A percentile compares a stretch with the other conserved stretches of the same genome.
These are phyloP conservation scores for Scolanthus callimorphus DNA, from an alignment of 92 coral and sea anemone species.

Conservation along the genomic window DNA sequence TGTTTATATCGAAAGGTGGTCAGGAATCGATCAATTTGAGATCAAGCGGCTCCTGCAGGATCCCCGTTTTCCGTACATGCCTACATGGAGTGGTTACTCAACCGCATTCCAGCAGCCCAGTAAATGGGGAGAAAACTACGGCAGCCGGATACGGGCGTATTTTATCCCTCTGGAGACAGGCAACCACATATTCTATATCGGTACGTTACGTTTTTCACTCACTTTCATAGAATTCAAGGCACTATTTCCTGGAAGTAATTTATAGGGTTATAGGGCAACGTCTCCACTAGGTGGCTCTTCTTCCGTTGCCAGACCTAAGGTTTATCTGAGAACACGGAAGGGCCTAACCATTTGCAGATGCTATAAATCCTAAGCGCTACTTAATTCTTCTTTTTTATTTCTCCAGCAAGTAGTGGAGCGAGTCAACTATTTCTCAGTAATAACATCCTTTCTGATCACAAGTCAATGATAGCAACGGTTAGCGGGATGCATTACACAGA, in stretches of 20 bases:
- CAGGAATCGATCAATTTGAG: constrained; percentile 71
- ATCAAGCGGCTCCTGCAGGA: constrained; percentile 40
- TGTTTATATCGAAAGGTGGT: constrained; percentile 81
- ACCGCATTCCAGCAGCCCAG: constrained; percentile 60
- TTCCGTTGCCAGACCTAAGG: too few species aligned
- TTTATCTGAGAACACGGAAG: too few species aligned
- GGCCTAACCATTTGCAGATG: too few species aligned
- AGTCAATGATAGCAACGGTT: constrained; percentile 27
- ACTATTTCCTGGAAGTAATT: background rate
- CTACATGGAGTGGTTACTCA: constrained; percentile 51
- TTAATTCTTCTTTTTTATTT: too few species aligned
- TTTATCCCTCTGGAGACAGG: constrained; percentile 77
- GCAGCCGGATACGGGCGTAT: constrained; percentile 65
- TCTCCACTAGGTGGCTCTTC: too few species aligned
- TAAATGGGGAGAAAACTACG: constrained; percentile 83
- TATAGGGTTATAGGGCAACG: background rate
- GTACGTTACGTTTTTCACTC: too few species aligned
- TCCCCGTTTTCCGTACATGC: constrained; percentile 79
- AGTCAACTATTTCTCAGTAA: constrained; percentile 64
- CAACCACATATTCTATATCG: constrained; percentile 39
- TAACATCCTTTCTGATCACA: constrained; percentile 29
- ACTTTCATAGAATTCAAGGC: background rate
- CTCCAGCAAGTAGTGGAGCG: constrained; percentile 60
- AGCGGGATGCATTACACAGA: constrained; percentile 26
- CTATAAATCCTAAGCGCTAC: too few species aligned